Evolutionary conservation across 2,888 invertebrate species (phyloP), one percentile per base, ranked within the genome.

Genomic region (Pristionchus entomophagus): DNA sequence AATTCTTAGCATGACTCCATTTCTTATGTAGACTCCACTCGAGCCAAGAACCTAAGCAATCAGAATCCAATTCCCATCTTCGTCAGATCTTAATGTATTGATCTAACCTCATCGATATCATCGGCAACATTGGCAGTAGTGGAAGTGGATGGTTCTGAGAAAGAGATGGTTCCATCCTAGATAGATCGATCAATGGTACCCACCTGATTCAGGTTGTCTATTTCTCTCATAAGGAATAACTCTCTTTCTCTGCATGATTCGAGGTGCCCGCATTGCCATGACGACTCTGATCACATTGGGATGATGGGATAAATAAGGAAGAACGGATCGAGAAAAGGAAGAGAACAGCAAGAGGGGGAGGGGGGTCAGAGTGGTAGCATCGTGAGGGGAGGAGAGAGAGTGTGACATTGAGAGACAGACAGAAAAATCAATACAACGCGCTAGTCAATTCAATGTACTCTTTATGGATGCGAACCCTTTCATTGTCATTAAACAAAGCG

Each of bases 1-100:
- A 62, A 83, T 83, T 59, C 83, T 49, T 10, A 83, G 22, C 83
- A 83, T 83, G 62, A 83, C 83, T 59, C 83, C 83, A 62, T 83
- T 62, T 19, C 62, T 62, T 17, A 83, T 49, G 45, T 83, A 83
- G 3, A 59, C 59, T n/a, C 83, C 62, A 83, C 83, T 83, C 29
- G 62, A 59, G 29, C 53, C 83, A 29, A 83, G 59, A 8, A 83
- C 83, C 83, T 83, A 14, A 41, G 45, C 32, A 45, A 26, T 29
- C n/a, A 26, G 32, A 4, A 17, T 49, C 2, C 3, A 51, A 49
- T 51, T 45, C 5, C 4, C 41, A 26, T n/a, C 10, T 45, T n/a
- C n/a, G n/a, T n/a, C n/a, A n/a, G 17, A 45, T 77, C 17, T 41
- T 19, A 19, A 69, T 38, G 5, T 59, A 59, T 65, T 38, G 35